Evolutionary conservation across 2,888 invertebrate genomes (phyloP), one percentile per base, ranked within the genome.

Genomic region (Cenopis cana): DNA sequence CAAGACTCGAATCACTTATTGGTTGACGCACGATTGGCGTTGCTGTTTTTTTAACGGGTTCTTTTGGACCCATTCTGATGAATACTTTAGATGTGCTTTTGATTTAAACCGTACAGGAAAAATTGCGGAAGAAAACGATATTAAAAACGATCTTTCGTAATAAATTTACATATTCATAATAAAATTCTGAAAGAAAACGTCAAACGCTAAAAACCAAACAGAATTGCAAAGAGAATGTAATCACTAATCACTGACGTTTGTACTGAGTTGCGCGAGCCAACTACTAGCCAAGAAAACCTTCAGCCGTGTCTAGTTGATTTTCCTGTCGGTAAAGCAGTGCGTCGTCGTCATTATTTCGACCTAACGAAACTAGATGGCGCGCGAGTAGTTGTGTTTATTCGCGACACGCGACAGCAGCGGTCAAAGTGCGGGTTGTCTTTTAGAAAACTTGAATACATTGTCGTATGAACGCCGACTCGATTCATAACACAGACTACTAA

Each of bases 1-100:
- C 46, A 2, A 93, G 85, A 74, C 89, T 90, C 1, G 89, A 83
- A n/a, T 83, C 79, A 75, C 91, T 91, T 49, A 93, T 88, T 17
- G 83, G 74, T 2, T 82, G 90, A 14, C 91, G 81, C 46, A 74
- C 14, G 14, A 87, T 38, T 73, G 76, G 73, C 0, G 83, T 76
- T 10, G 82, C 12, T 1, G 82, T 67, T 75, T 90, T 91, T 75
- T 87, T 90, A 0, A 74, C 33, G 0, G 77, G 18, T 66, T 88
- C 89, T 77, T 85, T 90, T 14, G 88, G 86, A 57, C 89, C 86
- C 90, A 90, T 90, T 36, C 38, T 29, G 14, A 3, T 61, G 18
- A 41, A 38, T 59, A 29, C 10, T 29, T 12, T 2, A 54, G 14
- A 12, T 24, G 3, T 6, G 18, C 4, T 52, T 9, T 18, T 24